Percentiles rank a stretch among this genome's conserved stretches.
phyloP scores from a whole-genome alignment of 2,113 vertebrate species.

The Regulus satrapa region DNA sequence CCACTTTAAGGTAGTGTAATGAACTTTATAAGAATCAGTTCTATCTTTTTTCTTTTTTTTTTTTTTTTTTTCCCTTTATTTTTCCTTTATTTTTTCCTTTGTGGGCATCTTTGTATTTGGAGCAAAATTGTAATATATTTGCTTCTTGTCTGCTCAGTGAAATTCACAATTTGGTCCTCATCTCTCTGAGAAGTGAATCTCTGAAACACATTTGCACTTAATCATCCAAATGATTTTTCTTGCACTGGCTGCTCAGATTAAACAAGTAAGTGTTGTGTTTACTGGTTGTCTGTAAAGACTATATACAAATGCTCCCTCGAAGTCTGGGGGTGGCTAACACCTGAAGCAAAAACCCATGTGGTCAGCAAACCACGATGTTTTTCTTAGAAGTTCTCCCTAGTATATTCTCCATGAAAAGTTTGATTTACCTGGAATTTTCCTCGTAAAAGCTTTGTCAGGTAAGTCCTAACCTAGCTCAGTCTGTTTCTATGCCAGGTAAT shows the following conservation, averaged over 20 bases:
- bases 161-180: background rate
- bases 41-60: background rate
- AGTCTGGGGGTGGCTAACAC: background rate
- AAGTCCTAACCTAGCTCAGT: background rate
- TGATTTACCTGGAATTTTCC: background rate
- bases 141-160: background rate
- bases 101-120: accelerated
- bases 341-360: accelerated
- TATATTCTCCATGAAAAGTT: background rate
- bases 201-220: background rate
- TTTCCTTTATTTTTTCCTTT: background rate
- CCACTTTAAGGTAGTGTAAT: background rate
- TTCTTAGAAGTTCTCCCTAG: background rate
- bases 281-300: background rate
- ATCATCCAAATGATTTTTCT: background rate
- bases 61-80: background rate
- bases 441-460: background rate
- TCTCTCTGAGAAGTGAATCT: background rate
- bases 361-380: background rate
- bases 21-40: background rate
- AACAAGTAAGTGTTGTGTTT: background rate
- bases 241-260: background rate
- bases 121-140: background rate
- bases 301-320: background rate
- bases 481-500: background rate